Base-by-base conservation (phyloP, 2,113 vertebrate species). In the Myiagra hebetior region DNA sequence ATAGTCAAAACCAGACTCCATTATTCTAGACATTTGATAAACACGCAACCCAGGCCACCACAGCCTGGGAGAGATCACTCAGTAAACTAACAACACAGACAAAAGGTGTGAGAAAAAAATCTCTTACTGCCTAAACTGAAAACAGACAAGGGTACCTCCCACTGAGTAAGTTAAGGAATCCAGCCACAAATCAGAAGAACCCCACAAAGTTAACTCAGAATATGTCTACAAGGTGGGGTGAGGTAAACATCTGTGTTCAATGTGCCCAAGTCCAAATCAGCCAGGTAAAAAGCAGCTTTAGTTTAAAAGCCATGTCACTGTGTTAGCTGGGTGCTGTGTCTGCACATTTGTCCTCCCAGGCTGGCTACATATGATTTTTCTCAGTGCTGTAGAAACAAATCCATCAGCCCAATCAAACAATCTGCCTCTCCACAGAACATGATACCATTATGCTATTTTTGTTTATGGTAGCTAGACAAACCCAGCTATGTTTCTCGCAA, bases 1-100 rank as follows among this genome's bases (percentile, higher is more conserved):
- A 85, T 20, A 92, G 72, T 93, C 72, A 84, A 92, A 96, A 95
- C 74, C 62, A 60, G 64, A 60, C 28, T 89, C 72, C 56, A 94
- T 78, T 91, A 84, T 91, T 74, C 76, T 53, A 91, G 47, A 28
- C 68, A 82, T 80, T 59, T 67, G 79, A 94, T 84, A 96, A 94
- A 95, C 64, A 94, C 50, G 44, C 37, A 92, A 59, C n/a, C 42
- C 52, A 63, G 87, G 30, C 37, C 55, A 85, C 31, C 2, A 13
- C 26, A 84, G 72, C 72, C 59, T 78, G 82, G 35, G 56, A 88
- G 72, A 80, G 52, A 74, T 55, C 57, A 77, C 35, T 78, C 55
- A 31, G 68, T 78, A 59, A 87, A 89, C 68, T 42, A 80, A 76
- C 0, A 2, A 70, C 50, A 83, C 44, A 91, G 85, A 94, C 52